phyloP scores from a whole-genome alignment of 2,888 invertebrate species.

The Celastrina argiolus region DNA sequence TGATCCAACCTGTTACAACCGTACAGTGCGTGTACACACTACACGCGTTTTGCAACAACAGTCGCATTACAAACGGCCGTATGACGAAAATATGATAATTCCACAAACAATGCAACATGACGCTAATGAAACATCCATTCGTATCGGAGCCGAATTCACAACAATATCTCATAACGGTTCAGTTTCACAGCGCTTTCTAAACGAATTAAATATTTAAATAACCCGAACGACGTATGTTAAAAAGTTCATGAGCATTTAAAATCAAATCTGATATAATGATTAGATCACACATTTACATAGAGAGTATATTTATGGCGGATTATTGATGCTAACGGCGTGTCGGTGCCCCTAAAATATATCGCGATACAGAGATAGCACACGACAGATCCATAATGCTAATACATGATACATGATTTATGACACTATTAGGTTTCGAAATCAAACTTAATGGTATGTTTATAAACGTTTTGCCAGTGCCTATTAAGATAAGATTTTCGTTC shows the following conservation, averaged over 20 bases:
- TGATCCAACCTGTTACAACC: neutral
- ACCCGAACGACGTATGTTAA: slow-evolving; percentile 1
- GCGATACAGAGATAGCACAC: neutral
- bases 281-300: slow-evolving; percentile 20
- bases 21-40: neutral
- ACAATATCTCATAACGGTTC: slow-evolving; percentile 15
- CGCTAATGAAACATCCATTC: slow-evolving; percentile 22
- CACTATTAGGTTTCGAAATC: neutral
- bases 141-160: neutral
- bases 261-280: slow-evolving; percentile 11
- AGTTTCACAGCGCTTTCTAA: slow-evolving; percentile 15
- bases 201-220: slow-evolving; percentile 13
- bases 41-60: neutral
- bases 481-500: neutral
- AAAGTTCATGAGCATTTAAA: neutral
- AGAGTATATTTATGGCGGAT: neutral
- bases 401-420: neutral
- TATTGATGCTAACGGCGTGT: neutral
- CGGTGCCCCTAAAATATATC: neutral
- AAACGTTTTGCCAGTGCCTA: neutral
- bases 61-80: neutral
- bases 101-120: neutral
- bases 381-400: neutral
- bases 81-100: slow-evolving; percentile 19
- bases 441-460: neutral